Conservation (phyloP, 2,888 invertebrate genomes). For the Aricia artaxerxes region DNA sequence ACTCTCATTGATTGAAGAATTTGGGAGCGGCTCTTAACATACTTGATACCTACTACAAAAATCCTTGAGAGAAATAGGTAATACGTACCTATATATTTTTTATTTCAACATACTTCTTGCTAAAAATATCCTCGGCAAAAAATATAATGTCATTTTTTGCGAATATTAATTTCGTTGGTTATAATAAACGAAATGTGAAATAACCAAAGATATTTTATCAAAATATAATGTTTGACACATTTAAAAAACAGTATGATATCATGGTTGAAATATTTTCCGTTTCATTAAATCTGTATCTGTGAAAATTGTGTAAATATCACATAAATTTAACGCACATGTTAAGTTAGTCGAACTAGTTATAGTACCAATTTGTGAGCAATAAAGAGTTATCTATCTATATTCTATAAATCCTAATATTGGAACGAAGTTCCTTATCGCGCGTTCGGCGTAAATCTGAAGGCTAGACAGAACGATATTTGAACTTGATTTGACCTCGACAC, state of each 20-base stretch:
- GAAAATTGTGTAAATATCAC: background rate
- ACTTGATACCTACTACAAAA: background rate
- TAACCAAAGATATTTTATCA: background rate
- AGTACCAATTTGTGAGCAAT: too few relatives aligned
- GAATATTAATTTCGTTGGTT: background rate
- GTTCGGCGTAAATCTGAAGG: too few relatives aligned
- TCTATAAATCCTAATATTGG: too few relatives aligned
- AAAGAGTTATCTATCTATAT: too few relatives aligned
- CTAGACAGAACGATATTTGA: too few relatives aligned
- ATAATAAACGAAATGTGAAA: background rate
- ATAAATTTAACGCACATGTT: too few relatives aligned
- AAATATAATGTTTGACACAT: too few relatives aligned
- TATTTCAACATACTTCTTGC: background rate
- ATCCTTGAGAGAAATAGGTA: background rate
- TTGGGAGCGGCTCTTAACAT: slow-evolving; percentile 39
- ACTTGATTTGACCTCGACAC: too few relatives aligned
- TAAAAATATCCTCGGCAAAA: background rate
- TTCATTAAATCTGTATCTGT: background rate
- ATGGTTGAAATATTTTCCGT: background rate
- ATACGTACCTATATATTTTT: background rate
- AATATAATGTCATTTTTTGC: background rate
- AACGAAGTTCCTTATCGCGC: too few relatives aligned
- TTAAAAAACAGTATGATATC: background rate
- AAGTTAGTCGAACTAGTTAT: too few relatives aligned
- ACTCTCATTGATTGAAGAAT: slow-evolving; percentile 34